Evolutionary conservation across 2,113 vertebrate genomes (phyloP).

Genomic region (Panthera uncia): DNA sequence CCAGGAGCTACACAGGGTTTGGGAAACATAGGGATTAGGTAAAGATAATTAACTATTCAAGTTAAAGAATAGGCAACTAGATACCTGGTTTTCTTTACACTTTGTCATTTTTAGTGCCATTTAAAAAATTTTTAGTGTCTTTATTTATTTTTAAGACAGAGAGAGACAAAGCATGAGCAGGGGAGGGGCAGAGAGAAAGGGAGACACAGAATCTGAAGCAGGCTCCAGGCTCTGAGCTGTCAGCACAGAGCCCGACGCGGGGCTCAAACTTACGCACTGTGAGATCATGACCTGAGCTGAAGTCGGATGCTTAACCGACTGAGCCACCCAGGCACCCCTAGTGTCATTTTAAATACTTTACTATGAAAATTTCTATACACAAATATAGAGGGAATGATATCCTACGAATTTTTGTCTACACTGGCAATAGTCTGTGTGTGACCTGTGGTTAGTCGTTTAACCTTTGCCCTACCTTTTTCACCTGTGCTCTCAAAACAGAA

Average conservation of each 20-base stretch:
- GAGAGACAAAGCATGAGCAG: too few relatives aligned
- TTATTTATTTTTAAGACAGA: too few relatives aligned
- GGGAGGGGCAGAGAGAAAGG: too few relatives aligned
- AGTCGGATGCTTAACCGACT: too few relatives aligned
- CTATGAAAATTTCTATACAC: background rate
- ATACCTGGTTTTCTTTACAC: background rate
- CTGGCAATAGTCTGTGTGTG: background rate
- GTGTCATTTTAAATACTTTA: background rate
- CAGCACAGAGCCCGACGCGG: too few relatives aligned
- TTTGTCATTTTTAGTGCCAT: background rate
- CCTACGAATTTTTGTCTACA: background rate
- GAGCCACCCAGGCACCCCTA: too few relatives aligned
- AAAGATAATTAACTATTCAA: background rate
- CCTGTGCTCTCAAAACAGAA: background rate
- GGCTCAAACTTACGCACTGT: too few relatives aligned
- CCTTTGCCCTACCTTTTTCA: background rate
- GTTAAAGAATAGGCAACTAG: background rate
- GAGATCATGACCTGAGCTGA: too few relatives aligned
- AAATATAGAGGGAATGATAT: background rate
- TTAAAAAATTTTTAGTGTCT: background rate
- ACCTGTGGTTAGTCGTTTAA: background rate
- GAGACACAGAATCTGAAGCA: too few relatives aligned
- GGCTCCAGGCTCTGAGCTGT: too few relatives aligned
- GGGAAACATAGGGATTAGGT: background rate
- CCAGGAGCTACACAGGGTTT: background rate